Evolutionary conservation across 2,888 invertebrate species (phyloP), one percentile per base, ranked within the genome.

Genomic region (Agrotis segetum): DNA sequence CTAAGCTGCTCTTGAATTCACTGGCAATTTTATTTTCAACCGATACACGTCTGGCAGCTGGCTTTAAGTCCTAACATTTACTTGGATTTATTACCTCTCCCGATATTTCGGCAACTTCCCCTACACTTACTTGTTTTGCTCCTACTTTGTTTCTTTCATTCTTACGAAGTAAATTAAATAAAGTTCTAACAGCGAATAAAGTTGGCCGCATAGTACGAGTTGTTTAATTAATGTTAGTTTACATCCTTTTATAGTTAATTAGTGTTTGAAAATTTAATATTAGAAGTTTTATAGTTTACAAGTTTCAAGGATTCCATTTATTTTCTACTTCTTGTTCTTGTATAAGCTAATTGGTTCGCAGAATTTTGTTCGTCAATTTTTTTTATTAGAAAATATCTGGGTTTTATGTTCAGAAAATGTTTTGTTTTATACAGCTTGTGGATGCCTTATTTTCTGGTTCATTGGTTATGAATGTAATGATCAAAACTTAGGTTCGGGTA

Each of bases 51-150:
- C 66, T 60, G 74, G 73, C 67, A 81, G 80, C 77, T 71, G 67
- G 69, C 74, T 75, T 82, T 77, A 81, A 82, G 74, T 65, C 71
- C 65, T 49, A 59, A 82, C 59, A 68, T 85, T 85, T 79, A 79
- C 81, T 79, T 64, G 82, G 84, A 86, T 87, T 87, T 86, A 87
- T 87, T 76, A 74, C 83, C 66, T 14, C 52, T 24, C 73, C 76
- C 76, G 78, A 87, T 79, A 86, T 87, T 84, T 85, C 75, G 81
- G 79, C 74, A 82, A 82, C 55, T 81, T 79, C 24, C 21, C 66
- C 56, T 65, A 77, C 77, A 49, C 62, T 72, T 56, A 61, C 63
- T 83, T 77, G 74, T 85, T 84, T 81, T 72, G 74, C 61, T 77
- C 58, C 44, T 58, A 70, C 63, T 77, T 65, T 65, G 66, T 83